phyloP scores from a whole-genome alignment of 35 echinoderm and acorn worm genomes.

The Lytechinus pictus region DNA sequence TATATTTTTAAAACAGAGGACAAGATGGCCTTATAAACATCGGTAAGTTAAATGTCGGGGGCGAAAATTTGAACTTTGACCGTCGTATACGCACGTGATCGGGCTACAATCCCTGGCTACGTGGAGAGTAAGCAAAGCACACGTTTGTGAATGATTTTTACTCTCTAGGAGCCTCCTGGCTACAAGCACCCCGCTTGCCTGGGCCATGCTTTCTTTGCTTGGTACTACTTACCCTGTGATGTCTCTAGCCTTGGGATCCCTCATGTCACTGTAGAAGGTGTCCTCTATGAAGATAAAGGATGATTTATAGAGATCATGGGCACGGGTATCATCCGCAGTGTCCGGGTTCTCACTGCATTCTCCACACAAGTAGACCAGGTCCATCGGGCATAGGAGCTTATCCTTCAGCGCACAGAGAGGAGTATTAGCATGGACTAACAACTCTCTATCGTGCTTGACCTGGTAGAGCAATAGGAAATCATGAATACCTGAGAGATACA shows the following conservation, averaged over 20 bases:
- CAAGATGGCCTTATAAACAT: too few relatives aligned
- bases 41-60: too few relatives aligned
- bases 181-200: too few relatives aligned
- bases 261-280: slow-evolving; percentile 79
- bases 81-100: too few relatives aligned
- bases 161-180: too few relatives aligned
- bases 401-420: slow-evolving; percentile 62
- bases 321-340: slow-evolving; percentile 37
- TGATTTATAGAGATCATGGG: slow-evolving; percentile 79
- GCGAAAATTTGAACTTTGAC: too few relatives aligned
- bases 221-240: slow-evolving; percentile 63
- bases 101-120: too few relatives aligned
- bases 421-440: slow-evolving; percentile 69
- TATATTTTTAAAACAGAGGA: too few relatives aligned
- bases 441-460: slow-evolving; percentile 69
- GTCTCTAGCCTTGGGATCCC: slow-evolving; percentile 71
- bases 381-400: slow-evolving; percentile 76
- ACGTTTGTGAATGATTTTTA: too few relatives aligned
- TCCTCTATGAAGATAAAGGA: slow-evolving; percentile 91
- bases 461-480: background rate
- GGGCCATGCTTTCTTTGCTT: background rate
- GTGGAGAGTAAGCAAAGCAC: too few relatives aligned
- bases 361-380: slow-evolving; percentile 57
- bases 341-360: slow-evolving; percentile 84
- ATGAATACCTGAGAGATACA: too few relatives aligned